Conservation (phyloP, 2,888 invertebrate genomes). For the Torymus auratus region DNA sequence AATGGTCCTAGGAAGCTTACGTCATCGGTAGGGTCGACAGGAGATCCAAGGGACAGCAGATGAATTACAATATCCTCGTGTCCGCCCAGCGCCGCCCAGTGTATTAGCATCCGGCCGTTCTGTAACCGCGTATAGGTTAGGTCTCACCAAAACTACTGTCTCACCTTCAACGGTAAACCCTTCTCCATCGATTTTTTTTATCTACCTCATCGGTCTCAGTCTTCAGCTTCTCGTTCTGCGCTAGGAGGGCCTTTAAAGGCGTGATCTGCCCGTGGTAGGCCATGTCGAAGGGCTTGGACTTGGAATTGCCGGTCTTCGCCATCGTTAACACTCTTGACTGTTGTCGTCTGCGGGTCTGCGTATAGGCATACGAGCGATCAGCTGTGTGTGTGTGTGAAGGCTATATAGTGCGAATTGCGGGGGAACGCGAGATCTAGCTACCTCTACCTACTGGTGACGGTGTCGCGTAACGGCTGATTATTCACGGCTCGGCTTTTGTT, state of each 20-base stretch:
- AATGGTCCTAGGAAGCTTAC: conserved; percentile 72
- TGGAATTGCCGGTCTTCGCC: conserved; percentile 27
- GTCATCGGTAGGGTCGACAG: conserved; percentile 86
- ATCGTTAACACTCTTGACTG: conserved; percentile 20
- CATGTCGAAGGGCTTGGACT: conserved; percentile 77
- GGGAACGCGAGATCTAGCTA: too few species aligned
- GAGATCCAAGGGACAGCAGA: conserved; percentile 82
- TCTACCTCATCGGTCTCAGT: conserved; percentile 79
- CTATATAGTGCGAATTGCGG: too few species aligned
- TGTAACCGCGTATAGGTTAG: conserved; percentile 73
- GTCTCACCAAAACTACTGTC: conserved; percentile 2
- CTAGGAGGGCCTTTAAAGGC: conserved; percentile 81
- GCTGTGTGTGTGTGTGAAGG: too few species aligned
- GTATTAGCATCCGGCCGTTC: conserved; percentile 85
- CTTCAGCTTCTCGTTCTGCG: conserved; percentile 78
- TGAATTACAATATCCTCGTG: conserved; percentile 85
- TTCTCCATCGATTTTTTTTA: neutral
- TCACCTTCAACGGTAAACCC: too few species aligned
- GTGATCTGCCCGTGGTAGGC: conserved; percentile 86
- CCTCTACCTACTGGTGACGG: too few species aligned
- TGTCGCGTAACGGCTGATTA: too few species aligned
- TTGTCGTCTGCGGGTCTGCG: conserved; percentile 22
- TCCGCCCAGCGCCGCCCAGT: conserved; percentile 89
- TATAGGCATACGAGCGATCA: too few species aligned
- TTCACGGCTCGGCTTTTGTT: neutral